phyloP scores from a whole-genome alignment of 2,797 vertebrate species.

The Acrocephalus scirpaceus region DNA sequence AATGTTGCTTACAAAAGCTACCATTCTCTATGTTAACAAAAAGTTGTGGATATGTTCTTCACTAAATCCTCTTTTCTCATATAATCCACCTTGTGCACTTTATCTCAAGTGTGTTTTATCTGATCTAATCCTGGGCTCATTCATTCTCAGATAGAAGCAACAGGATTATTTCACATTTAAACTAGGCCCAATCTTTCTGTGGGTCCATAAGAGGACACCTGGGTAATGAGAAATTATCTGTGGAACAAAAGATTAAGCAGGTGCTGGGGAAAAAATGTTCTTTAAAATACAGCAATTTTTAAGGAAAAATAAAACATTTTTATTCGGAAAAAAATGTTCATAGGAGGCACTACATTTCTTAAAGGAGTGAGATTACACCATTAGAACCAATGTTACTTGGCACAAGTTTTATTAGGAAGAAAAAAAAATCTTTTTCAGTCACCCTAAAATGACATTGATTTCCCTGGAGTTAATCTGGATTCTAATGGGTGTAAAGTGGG shows the following conservation, averaged over 20 bases:
- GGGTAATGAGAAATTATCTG: constrained; percentile 77
- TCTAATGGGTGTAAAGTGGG: background rate
- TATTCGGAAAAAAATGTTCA: constrained; percentile 3
- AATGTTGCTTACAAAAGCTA: constrained; percentile 90
- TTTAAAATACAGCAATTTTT: constrained; percentile 67
- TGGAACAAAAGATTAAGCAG: constrained; percentile 76
- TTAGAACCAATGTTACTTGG: background rate
- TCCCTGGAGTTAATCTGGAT: background rate
- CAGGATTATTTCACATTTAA: constrained; percentile 95
- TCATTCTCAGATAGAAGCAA: constrained; percentile 88
- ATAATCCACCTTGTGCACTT: constrained; percentile 98
- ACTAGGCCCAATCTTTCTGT: constrained; percentile 88
- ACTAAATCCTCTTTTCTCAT: constrained; percentile 99
- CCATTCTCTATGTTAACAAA: constrained; percentile 94
- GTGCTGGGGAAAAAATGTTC: constrained; percentile 55
- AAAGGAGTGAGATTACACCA: background rate
- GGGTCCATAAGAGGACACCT: constrained; percentile 78
- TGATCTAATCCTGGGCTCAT: constrained; percentile 94
- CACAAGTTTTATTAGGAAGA: background rate
- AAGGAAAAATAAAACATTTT: constrained; percentile 60
- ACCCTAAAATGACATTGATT: background rate
- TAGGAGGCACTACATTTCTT: constrained; percentile 19
- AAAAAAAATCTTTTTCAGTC: background rate
- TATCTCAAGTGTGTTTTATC: constrained; percentile 98
- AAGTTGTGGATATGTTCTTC: constrained; percentile 97